Base-by-base conservation (phyloP, 2,888 invertebrate species). In the Eucera pruinosa region DNA sequence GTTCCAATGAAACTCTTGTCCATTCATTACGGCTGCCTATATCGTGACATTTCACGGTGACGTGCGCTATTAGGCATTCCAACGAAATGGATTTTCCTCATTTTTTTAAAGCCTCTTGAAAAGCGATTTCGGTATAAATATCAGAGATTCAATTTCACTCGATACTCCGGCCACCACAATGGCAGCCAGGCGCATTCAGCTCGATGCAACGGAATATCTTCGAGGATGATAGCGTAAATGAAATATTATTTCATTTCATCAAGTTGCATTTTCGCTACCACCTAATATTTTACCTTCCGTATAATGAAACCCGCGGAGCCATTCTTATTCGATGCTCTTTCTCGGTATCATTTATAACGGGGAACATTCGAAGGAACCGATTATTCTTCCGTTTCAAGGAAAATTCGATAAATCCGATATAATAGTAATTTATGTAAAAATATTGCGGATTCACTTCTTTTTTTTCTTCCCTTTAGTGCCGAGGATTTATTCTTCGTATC, bases 1-100 rank as follows among this genome's bases (percentile, higher is more conserved):
- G 77, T 55, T 58, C 74, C 76, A 80, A 86, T 82, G 73, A 82
- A 82, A 84, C 69, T 73, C 81, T 78, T 79, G 78, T 64, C 75
- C 80, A 58, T 82, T 81, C 71, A 75, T 75, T 78, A 69, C 61
- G 45, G 45, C 48, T 64, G 68, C 77, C 78, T 83, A 65, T 79
- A 77, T 70, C 73, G 78, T 64, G 64, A 71, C 67, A 70, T 84
- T 82, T 80, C 79, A 79, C 71, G 69, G 57, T 81, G 78, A 64
- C 64, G 72, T 48, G 50, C 61, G 64, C 64, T 70, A 79, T 47
- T 64, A 65, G 68, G 75, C 70, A 69, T 82, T 82, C 81, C 69
- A 41, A 57, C 67, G 64, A 70, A 77, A 69, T 73, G 80, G 61
- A 83, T 83, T 69, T 41, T 52, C 57, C 61, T 55, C 64, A 52